These are phyloP conservation scores for Alexandromys fortis DNA, from an alignment of 2,113 vertebrate species.

Conservation along the genomic window DNA sequence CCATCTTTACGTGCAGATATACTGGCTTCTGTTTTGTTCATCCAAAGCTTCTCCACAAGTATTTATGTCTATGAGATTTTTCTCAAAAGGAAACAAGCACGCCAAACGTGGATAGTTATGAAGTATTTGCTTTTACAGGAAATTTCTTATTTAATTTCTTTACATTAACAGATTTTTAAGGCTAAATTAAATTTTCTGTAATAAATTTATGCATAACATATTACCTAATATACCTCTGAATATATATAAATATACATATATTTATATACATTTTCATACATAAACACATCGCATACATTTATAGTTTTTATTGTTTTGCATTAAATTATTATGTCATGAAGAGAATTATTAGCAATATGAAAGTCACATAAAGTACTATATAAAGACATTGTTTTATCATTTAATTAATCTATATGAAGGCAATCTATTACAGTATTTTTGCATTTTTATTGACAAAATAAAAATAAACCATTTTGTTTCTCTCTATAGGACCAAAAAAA, in stretches of 20 bases:
- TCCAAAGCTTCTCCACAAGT: not conserved
- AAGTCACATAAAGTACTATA: not conserved
- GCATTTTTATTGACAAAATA: slow-evolving; percentile 41
- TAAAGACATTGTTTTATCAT: not conserved
- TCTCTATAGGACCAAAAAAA: not conserved
- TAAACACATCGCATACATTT: too few relatives aligned
- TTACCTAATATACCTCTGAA: not conserved
- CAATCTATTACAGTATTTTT: slow-evolving; percentile 29
- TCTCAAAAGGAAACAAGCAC: not conserved
- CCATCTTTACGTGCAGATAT: not conserved
- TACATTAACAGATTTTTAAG: not conserved
- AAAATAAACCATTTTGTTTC: slow-evolving; percentile 42
- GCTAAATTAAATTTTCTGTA: not conserved
- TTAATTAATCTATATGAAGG: slow-evolving; percentile 45
- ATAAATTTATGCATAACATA: not conserved
- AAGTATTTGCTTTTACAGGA: not conserved
- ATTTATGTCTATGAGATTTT: not conserved
- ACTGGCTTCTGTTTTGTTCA: not conserved
- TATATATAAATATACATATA: not conserved
- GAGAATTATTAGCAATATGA: not conserved
- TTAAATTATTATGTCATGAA: slow-evolving; percentile 7
- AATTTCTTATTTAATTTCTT: not conserved
- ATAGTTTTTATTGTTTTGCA: not conserved
- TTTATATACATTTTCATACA: not conserved
- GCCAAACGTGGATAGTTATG: not conserved